phyloP scores from a whole-genome alignment of 2,888 invertebrate genomes.

The Brachylomia viminalis region DNA sequence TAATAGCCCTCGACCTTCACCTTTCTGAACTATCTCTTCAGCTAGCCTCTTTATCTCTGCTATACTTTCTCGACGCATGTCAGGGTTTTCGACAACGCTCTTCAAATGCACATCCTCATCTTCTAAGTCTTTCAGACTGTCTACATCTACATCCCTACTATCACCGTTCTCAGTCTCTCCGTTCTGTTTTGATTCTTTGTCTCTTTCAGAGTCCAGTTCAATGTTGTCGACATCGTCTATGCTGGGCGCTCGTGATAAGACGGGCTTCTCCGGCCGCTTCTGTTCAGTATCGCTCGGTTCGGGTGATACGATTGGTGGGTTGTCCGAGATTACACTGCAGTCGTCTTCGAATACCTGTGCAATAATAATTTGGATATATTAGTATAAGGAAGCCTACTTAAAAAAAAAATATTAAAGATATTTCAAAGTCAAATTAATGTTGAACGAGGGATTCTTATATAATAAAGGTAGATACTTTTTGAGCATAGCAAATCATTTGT shows the following conservation, averaged over 20 bases:
- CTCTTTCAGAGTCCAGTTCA: constrained; percentile 84
- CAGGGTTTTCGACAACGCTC: constrained; percentile 87
- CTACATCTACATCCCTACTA: constrained; percentile 89
- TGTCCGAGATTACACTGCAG: constrained; percentile 90
- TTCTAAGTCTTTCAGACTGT: constrained; percentile 89
- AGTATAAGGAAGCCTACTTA: too few relatives aligned
- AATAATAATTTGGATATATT: too few relatives aligned
- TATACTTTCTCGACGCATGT: constrained; percentile 87
- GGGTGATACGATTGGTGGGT: constrained; percentile 88
- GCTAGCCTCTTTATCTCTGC: constrained; percentile 88
- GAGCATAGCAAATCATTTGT: too few relatives aligned
- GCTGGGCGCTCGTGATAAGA: constrained; percentile 86
- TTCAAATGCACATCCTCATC: constrained; percentile 81
- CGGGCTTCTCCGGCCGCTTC: constrained; percentile 82
- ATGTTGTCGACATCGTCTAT: constrained; percentile 88
- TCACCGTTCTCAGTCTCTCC: constrained; percentile 90
- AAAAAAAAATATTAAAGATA: too few relatives aligned
- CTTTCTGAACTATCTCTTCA: constrained; percentile 88
- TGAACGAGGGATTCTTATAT: too few relatives aligned
- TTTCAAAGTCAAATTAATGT: too few relatives aligned
- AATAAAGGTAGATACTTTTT: too few relatives aligned
- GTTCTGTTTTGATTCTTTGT: constrained; percentile 84
- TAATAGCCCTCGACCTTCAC: constrained; percentile 84
- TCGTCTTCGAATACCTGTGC: constrained; percentile 91
- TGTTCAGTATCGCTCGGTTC: constrained; percentile 88